Percentiles rank a stretch among this genome's conserved stretches.
Conservation (phyloP, 2,888 invertebrate genomes). For the Ochropacha duplaris region DNA sequence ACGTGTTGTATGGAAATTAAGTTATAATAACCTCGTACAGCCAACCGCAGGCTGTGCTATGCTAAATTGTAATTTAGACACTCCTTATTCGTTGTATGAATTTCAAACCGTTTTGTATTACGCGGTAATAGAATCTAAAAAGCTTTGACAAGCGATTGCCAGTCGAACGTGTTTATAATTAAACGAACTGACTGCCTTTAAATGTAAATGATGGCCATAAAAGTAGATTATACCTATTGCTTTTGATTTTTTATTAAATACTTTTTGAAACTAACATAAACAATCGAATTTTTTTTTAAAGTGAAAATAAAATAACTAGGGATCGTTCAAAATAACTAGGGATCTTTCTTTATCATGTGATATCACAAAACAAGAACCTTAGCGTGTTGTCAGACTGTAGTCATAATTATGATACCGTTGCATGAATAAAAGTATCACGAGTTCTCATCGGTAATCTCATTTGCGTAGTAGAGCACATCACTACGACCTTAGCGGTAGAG, state of each 20-base stretch:
- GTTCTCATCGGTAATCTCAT: not conserved
- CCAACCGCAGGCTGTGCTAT: conserved; percentile 4
- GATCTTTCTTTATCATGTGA: no score
- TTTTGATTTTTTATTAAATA: no score
- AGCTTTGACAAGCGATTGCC: not conserved
- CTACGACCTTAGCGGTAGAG: conserved; percentile 63
- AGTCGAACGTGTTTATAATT: not conserved
- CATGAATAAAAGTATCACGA: not conserved
- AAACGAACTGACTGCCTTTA: not conserved
- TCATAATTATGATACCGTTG: not conserved
- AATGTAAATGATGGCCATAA: not conserved
- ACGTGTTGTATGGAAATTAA: conserved; percentile 42
- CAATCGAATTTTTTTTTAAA: no score
- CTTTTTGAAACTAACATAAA: no score
- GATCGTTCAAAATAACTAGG: no score
- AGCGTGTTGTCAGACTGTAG: no score
- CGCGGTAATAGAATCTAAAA: not conserved
- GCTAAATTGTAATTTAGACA: conserved; percentile 5
- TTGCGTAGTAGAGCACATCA: conserved; percentile 36
- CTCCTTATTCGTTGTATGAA: not conserved
- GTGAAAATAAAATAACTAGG: no score
- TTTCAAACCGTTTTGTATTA: no score
- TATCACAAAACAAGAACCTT: no score
- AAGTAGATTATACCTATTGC: not conserved
- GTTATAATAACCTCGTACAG: conserved; percentile 31